Conservation (phyloP, 2,888 invertebrate species). For the Tetragonisca angustula region DNA sequence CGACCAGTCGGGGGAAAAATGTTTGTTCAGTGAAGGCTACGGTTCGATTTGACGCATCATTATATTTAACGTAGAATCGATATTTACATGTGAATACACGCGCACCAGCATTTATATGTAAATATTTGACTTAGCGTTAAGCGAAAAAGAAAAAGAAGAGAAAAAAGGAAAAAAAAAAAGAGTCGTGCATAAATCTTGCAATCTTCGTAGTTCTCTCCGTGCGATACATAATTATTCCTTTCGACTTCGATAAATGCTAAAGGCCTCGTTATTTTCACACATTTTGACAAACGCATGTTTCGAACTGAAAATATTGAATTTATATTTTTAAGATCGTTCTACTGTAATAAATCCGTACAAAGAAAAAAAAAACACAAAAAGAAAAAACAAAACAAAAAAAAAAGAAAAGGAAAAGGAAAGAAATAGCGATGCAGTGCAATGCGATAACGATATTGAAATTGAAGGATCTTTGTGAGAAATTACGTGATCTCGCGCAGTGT, state of each 20-base stretch:
- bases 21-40: slow-evolving; percentile 29
- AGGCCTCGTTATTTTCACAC: slow-evolving; percentile 32
- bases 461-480: neutral
- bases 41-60: slow-evolving; percentile 35
- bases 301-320: slow-evolving; percentile 23
- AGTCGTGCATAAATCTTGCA: slow-evolving; percentile 32
- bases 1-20: slow-evolving; percentile 37
- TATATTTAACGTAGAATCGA: slow-evolving; percentile 47
- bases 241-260: slow-evolving; percentile 19
- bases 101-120: slow-evolving; percentile 50
- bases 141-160: slow-evolving; percentile 48
- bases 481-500: neutral
- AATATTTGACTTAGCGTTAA: slow-evolving; percentile 65
- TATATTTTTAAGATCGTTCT: slow-evolving; percentile 18
- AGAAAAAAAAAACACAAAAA: neutral
- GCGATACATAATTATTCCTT: slow-evolving; percentile 20
- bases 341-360: slow-evolving; percentile 22
- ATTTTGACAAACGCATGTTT: slow-evolving; percentile 19
- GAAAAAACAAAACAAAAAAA: too few species aligned
- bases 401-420: too few species aligned
- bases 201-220: slow-evolving; percentile 36
- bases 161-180: slow-evolving; percentile 1
- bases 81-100: slow-evolving; percentile 63
- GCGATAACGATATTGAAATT: slow-evolving; percentile 1
- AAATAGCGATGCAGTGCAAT: slow-evolving; percentile 10